Evolutionary conservation across 2,113 vertebrate species (phyloP).

Genomic region (Ornithorhynchus anatinus): DNA sequence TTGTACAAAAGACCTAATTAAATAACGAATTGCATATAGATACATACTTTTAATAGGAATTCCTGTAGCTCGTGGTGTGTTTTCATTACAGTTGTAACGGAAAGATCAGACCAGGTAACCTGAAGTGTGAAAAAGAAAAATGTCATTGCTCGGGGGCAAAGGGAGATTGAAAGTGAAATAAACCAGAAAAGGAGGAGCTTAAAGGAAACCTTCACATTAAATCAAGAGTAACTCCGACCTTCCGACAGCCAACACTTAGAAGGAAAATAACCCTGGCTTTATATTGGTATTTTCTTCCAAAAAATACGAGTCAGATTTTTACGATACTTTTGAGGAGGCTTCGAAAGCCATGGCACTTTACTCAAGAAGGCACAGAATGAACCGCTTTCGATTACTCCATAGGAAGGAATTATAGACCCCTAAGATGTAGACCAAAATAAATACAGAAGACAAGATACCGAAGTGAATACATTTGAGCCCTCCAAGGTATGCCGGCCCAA

Average conservation of each 20-base stretch:
- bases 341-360: neutral
- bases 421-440: too few relatives aligned
- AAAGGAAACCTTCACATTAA: slow-evolving; percentile 19
- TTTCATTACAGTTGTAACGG: slow-evolving; percentile 87
- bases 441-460: too few relatives aligned
- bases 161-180: slow-evolving; percentile 17
- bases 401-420: too few relatives aligned
- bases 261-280: neutral
- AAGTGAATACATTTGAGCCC: too few relatives aligned
- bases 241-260: neutral
- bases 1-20: too few relatives aligned
- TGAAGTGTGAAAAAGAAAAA: slow-evolving; percentile 65
- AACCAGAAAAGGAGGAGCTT: slow-evolving; percentile 29
- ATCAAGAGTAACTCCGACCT: slow-evolving; percentile 3
- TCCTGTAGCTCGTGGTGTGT: slow-evolving; percentile 90
- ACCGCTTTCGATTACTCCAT: too few relatives aligned
- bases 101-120: slow-evolving; percentile 91
- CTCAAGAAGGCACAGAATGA: too few relatives aligned
- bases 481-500: too few relatives aligned
- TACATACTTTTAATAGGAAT: slow-evolving; percentile 89
- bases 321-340: neutral
- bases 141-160: slow-evolving; percentile 18
- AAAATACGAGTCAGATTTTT: neutral
- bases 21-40: slow-evolving; percentile 12
- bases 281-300: neutral